Evolutionary conservation across 2,113 vertebrate genomes (phyloP).

Genomic region (Zootoca vivipara): DNA sequence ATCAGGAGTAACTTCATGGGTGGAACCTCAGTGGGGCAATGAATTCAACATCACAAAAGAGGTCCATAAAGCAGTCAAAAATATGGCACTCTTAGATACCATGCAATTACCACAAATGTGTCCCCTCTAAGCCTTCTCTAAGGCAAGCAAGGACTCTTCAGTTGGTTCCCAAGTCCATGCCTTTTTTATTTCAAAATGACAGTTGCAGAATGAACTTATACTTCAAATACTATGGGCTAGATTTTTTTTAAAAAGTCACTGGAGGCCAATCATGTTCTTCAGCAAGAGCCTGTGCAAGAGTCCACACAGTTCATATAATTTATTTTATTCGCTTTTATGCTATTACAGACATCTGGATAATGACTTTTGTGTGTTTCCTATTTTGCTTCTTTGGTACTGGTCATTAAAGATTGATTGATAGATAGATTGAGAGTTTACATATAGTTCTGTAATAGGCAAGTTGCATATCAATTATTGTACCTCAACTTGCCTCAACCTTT

Average conservation of each 20-base stretch:
- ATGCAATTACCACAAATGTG: not conserved
- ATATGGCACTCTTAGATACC: constrained; percentile 7
- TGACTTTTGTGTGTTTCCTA: no score
- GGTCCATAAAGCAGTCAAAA: constrained; percentile 26
- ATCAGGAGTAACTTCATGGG: constrained; percentile 28
- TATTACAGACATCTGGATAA: no score
- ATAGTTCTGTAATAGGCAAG: not conserved
- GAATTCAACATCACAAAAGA: constrained; percentile 19
- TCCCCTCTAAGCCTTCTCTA: not conserved
- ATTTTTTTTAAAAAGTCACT: not conserved
- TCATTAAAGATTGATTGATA: no score
- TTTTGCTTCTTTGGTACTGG: no score
- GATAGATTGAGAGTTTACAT: no score
- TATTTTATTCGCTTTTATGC: no score
- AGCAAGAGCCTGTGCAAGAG: not conserved
- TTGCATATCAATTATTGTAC: not conserved
- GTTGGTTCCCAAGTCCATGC: not conserved
- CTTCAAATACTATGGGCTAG: fast-evolving
- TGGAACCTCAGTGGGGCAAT: constrained; percentile 21
- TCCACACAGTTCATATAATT: not conserved
- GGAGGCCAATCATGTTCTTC: not conserved
- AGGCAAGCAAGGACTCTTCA: not conserved
- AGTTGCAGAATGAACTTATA: no score
- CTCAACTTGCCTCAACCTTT: no score
- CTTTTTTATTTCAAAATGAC: not conserved